Conservation (phyloP, 92 coral and sea anemone genomes). For the Parazoanthus atlanticus region DNA sequence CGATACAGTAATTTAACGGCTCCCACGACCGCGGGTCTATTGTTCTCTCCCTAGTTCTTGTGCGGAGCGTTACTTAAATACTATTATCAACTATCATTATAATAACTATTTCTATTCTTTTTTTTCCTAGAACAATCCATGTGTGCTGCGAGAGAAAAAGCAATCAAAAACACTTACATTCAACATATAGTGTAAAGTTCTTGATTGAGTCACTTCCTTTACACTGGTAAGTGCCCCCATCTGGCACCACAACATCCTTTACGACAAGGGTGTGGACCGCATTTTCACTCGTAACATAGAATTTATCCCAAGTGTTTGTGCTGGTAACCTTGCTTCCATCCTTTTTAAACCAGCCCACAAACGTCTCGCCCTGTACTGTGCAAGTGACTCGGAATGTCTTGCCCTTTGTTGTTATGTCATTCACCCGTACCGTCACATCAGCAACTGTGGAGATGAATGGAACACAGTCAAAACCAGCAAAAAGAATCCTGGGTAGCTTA, state of each 20-base stretch:
- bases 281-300: conserved; percentile 20
- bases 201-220: conserved; percentile 49
- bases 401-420: conserved; percentile 79
- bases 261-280: conserved; percentile 56
- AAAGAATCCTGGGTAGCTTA: background rate
- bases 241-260: conserved; percentile 64
- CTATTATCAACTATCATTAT: no score
- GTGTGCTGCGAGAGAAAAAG: background rate
- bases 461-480: background rate
- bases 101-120: no score
- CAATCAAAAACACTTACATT: conserved; percentile 64
- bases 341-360: conserved; percentile 73
- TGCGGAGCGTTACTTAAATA: no score
- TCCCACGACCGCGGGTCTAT: no score
- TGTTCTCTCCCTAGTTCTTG: no score
- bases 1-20: no score
- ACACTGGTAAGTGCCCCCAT: conserved; percentile 80
- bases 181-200: conserved; percentile 71
- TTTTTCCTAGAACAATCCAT: no score
- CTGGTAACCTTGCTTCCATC: conserved; percentile 55
- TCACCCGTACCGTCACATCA: conserved; percentile 35
- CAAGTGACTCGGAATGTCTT: conserved; percentile 70
- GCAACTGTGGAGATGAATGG: conserved; percentile 46
- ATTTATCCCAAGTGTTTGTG: conserved; percentile 26
- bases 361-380: conserved; percentile 52